phyloP scores from a whole-genome alignment of 2,113 vertebrate genomes.

The Galeopterus variegatus region DNA sequence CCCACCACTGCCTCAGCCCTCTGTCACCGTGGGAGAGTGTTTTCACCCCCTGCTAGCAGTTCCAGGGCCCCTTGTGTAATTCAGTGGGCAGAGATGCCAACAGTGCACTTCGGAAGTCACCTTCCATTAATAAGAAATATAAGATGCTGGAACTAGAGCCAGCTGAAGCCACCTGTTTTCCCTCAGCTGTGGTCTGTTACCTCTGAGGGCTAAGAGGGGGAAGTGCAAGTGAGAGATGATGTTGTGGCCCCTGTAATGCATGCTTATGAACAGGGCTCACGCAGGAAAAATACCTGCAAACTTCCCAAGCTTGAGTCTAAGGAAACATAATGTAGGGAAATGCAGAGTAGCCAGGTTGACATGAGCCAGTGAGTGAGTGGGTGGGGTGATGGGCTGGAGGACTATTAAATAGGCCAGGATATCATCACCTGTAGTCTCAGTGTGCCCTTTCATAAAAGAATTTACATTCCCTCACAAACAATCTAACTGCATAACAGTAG shows the following conservation, averaged over 20 bases:
- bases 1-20: too few relatives aligned
- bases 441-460: background rate
- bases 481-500: background rate
- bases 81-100: background rate
- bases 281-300: background rate
- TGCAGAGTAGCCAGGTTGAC: background rate
- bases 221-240: background rate
- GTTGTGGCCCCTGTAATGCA: background rate
- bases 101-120: background rate
- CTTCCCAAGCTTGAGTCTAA: background rate
- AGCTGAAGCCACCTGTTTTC: background rate
- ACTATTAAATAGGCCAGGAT: background rate
- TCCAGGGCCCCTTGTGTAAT: background rate
- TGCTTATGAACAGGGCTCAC: background rate
- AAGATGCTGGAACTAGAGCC: background rate
- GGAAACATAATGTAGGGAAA: background rate
- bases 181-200: background rate
- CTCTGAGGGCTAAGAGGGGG: background rate
- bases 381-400: background rate
- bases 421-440: background rate
- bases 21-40: background rate
- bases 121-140: background rate
- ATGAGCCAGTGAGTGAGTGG: background rate
- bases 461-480: constrained; percentile 22
- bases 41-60: background rate